Conservation (phyloP, 2,888 invertebrate genomes). For the Vandiemenella viatica region DNA sequence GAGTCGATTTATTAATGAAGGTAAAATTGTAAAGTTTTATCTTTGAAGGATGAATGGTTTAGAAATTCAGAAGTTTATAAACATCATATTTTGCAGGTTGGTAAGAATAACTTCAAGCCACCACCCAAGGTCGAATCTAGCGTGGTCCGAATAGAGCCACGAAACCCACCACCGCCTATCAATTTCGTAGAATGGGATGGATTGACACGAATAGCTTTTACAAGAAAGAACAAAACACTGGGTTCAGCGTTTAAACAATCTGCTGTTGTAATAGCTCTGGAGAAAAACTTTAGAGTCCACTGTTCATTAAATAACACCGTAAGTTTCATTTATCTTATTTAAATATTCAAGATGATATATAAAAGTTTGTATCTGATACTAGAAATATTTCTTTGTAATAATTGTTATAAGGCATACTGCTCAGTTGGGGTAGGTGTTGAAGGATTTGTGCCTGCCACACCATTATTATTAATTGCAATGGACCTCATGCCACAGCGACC, state of each 20-base stretch:
- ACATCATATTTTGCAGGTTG: too few relatives aligned
- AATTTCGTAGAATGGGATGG: slow-evolving; percentile 99
- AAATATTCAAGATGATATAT: too few relatives aligned
- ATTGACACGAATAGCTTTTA: slow-evolving; percentile 83
- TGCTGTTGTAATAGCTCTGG: slow-evolving; percentile 65
- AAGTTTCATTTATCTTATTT: slow-evolving; percentile 19
- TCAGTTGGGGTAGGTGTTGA: too few relatives aligned
- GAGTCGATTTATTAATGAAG: slow-evolving; percentile 94
- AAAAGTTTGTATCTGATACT: too few relatives aligned
- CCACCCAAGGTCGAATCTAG: slow-evolving; percentile 99
- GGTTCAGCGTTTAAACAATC: slow-evolving; percentile 77
- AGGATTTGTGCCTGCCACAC: too few relatives aligned
- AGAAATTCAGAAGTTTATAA: too few relatives aligned
- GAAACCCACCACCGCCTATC: slow-evolving; percentile 91
- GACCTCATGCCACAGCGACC: too few relatives aligned
- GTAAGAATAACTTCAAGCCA: slow-evolving; percentile 94
- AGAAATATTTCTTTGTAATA: too few relatives aligned
- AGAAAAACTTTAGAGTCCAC: slow-evolving; percentile 80
- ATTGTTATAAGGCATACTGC: too few relatives aligned
- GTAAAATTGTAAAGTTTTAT: slow-evolving; percentile 28
- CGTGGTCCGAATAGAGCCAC: slow-evolving; percentile 93
- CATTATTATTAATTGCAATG: too few relatives aligned
- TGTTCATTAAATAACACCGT: slow-evolving; percentile 76
- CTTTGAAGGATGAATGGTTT: background rate
- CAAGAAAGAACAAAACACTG: slow-evolving; percentile 92